phyloP scores from a whole-genome alignment of 2,888 invertebrate species.

The Ommatoiulus sabulosus region DNA sequence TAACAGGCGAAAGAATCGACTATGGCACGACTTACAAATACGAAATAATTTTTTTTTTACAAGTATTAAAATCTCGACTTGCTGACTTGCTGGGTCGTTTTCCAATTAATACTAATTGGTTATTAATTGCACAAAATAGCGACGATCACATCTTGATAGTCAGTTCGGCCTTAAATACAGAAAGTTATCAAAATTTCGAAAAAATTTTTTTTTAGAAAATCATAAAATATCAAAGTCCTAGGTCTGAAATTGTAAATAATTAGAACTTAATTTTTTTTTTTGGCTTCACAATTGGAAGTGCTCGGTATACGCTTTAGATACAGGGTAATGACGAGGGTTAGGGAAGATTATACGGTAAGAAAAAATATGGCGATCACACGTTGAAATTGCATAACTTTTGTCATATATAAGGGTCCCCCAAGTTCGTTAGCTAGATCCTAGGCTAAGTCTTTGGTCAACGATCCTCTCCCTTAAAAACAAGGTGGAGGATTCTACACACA shows the following conservation, averaged over 20 bases:
- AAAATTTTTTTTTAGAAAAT: not conserved
- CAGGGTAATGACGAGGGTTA: not conserved
- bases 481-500: slow-evolving; percentile 31
- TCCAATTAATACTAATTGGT: slow-evolving; percentile 31
- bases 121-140: slow-evolving; percentile 6
- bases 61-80: not conserved
- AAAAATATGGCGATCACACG: slow-evolving; percentile 43
- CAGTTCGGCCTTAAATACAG: slow-evolving; percentile 17
- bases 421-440: slow-evolving; percentile 43
- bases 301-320: slow-evolving; percentile 38
- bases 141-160: not conserved
- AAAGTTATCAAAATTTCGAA: not conserved
- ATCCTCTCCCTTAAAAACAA: slow-evolving; percentile 39
- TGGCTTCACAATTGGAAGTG: not conserved
- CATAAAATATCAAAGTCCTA: not conserved
- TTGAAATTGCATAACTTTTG: slow-evolving; percentile 16
- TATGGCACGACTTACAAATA: too few species aligned
- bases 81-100: not conserved
- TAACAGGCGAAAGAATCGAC: too few species aligned
- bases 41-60: too few species aligned
- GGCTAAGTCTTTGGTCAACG: slow-evolving; percentile 33
- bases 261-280: slow-evolving; percentile 4
- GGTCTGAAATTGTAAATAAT: slow-evolving; percentile 13
- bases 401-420: slow-evolving; percentile 38
- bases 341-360: slow-evolving; percentile 24